Evolutionary conservation across 2,113 vertebrate species (phyloP), one percentile per base, ranked within the genome.

Genomic region (Todiramphus saurophagus): DNA sequence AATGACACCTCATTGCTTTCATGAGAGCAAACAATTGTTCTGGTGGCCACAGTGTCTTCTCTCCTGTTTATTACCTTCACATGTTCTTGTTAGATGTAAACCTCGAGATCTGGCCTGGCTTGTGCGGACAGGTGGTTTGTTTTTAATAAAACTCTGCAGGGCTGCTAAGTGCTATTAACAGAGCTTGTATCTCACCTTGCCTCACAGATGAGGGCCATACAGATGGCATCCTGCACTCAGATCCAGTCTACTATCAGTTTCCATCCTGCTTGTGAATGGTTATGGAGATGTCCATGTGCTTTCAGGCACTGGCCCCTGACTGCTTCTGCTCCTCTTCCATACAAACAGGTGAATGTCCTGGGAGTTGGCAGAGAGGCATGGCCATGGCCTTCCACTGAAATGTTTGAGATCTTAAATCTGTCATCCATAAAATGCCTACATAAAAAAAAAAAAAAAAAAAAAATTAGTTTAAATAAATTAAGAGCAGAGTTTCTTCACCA

Each of bases 251-350:
- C 23, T 44, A 1, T 66, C 7, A 11, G 15, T 55, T 77, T 78
- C 27, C 3, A 5, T 73, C 16, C 35, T 64, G 31, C 41, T 62
- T n/a, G 20, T 43, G 43, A 79, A 39, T 68, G 23, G 15, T 44
- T 83, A 60, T 78, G 43, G 56, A 55, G 43, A 12, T 0, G 2
- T 27, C 39, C 11, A 0, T 3, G 16, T 56, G 53, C 25, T 79
- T 46, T 68, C 0, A 0, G 44, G 19, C 31, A 28, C 9, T 1
- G 1, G 35, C 9, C 7, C 46, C n/a, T 51, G 13, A 44, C 30
- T 33, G 23, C 33, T 77, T 1, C 44, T 62, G 19, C 56, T n/a
- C 31, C 0, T 0, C 37, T 73, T 3, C 35, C 15, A 2, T 27
- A 23, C 1, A 2, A 33, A 67, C n/a, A 11, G 19, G 51, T 30